phyloP scores from a whole-genome alignment of 2,888 invertebrate genomes.

The Tetragnatha montana region DNA sequence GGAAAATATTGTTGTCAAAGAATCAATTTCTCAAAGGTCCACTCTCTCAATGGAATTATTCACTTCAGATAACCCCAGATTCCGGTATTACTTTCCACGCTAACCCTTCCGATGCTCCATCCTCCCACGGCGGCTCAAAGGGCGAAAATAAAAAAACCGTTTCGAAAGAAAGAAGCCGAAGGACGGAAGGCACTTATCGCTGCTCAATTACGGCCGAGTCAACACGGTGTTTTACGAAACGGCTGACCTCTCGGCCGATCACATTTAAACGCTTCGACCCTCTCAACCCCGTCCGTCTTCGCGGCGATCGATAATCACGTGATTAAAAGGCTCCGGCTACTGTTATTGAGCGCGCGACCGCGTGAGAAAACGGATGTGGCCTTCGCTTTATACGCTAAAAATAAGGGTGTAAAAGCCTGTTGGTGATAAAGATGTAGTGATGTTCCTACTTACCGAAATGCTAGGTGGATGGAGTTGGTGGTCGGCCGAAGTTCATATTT shows the following conservation, averaged over 20 bases:
- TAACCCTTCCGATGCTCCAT: neutral
- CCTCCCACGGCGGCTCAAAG: neutral
- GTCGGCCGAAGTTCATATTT: no score
- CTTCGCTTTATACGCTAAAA: no score
- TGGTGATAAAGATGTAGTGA: no score
- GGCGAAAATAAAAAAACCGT: conserved; percentile 15
- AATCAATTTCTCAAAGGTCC: no score
- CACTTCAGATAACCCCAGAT: no score
- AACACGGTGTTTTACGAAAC: conserved; percentile 54
- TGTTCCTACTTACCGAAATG: no score
- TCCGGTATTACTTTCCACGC: no score
- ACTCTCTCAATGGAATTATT: no score
- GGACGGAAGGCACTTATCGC: conserved; percentile 20
- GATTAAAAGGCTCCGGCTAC: conserved; percentile 22
- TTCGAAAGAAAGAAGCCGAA: neutral
- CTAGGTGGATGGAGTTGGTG: no score
- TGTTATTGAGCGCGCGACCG: conserved; percentile 46
- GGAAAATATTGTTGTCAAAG: no score
- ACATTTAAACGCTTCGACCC: conserved; percentile 67
- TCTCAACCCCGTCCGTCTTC: conserved; percentile 34
- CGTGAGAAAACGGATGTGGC: conserved; percentile 22
- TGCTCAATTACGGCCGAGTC: conserved; percentile 40
- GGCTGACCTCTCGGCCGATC: conserved; percentile 51
- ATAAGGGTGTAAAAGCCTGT: no score
- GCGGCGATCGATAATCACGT: conserved; percentile 55